These are phyloP conservation scores for Talpa occidentalis DNA, from an alignment of 2,113 vertebrate genomes.

Conservation along the genomic window DNA sequence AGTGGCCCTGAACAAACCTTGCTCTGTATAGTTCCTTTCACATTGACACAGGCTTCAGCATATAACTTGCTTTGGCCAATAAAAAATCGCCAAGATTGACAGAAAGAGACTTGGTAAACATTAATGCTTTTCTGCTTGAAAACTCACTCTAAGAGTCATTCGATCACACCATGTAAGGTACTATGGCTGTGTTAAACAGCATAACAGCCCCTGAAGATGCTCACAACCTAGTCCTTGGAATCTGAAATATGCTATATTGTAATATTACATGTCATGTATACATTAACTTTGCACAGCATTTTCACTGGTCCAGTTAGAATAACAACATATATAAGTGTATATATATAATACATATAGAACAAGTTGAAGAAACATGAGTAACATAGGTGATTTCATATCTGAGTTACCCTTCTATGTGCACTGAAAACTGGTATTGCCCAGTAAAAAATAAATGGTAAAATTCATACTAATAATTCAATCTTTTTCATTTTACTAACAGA, in stretches of 20 bases:
- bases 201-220: not conserved
- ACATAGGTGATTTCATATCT: not conserved
- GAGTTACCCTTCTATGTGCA: not conserved
- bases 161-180: not conserved
- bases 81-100: not conserved
- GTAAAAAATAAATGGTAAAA: not conserved
- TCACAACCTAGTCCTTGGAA: not conserved
- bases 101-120: not conserved
- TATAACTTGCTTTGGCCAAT: not conserved
- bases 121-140: not conserved
- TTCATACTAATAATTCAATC: not conserved
- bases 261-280: not conserved
- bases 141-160: not conserved
- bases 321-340: not conserved
- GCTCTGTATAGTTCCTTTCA: not conserved
- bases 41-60: not conserved
- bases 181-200: not conserved
- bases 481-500: conserved; percentile 2
- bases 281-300: not conserved
- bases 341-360: not conserved
- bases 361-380: not conserved
- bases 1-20: not conserved
- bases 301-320: not conserved
- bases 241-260: not conserved
- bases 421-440: not conserved